phyloP scores from a whole-genome alignment of 2,888 invertebrate species.

The Spodoptera picta region DNA sequence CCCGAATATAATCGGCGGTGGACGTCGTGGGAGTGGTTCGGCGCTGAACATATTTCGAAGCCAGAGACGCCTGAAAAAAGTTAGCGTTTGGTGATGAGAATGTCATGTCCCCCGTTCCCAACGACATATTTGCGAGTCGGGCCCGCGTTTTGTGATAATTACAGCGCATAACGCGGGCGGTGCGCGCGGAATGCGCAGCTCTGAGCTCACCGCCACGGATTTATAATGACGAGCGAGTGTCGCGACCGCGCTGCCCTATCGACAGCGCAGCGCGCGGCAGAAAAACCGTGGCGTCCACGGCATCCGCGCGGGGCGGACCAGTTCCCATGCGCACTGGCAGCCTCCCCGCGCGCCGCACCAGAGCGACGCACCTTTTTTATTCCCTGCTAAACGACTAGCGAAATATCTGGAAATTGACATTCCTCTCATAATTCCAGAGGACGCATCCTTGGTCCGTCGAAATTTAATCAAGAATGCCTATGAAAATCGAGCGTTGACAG shows the following conservation, averaged over 20 bases:
- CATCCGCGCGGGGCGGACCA: conserved; percentile 77
- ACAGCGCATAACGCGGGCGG: conserved; percentile 85
- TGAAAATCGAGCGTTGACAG: conserved; percentile 72
- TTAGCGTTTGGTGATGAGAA: conserved; percentile 86
- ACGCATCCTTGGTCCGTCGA: conserved; percentile 81
- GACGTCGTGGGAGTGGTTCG: conserved; percentile 82
- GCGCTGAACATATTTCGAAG: conserved; percentile 72
- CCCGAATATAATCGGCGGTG: conserved; percentile 73
- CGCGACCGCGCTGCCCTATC: conserved; percentile 76
- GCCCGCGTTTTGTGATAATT: conserved; percentile 87
- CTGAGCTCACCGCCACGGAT: conserved; percentile 85
- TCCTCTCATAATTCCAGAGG: conserved; percentile 85
- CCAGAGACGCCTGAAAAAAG: conserved; percentile 77
- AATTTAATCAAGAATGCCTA: conserved; percentile 83
- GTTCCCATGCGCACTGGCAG: conserved; percentile 71
- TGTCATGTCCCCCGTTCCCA: conserved; percentile 87
- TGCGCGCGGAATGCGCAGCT: conserved; percentile 83
- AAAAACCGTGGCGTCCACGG: conserved; percentile 79
- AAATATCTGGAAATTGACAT: conserved; percentile 87
- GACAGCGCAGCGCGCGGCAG: conserved; percentile 70
- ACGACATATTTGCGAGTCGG: conserved; percentile 88
- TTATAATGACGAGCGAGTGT: conserved; percentile 86
- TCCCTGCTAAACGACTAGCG: conserved; percentile 81
- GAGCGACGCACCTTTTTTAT: conserved; percentile 76
- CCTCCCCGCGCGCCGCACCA: conserved; percentile 50